Evolutionary conservation across 2,113 vertebrate genomes (phyloP).

Genomic region (Pardalotus punctatus): DNA sequence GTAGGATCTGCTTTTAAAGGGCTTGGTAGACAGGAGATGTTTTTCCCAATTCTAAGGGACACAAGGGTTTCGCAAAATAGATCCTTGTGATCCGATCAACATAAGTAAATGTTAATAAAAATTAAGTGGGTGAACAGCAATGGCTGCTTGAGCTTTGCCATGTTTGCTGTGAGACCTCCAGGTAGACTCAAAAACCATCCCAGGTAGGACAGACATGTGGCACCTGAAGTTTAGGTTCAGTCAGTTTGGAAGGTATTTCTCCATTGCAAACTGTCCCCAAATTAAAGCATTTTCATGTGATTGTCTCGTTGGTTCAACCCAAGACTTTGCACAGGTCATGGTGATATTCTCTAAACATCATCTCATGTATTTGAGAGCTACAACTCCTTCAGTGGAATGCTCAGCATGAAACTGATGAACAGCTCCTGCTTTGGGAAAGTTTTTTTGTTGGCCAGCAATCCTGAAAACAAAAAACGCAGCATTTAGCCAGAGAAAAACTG

Average conservation of each 20-base stretch:
- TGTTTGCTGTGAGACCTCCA: neutral
- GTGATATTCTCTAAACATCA: neutral
- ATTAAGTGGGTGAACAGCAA: neutral
- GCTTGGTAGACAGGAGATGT: neutral
- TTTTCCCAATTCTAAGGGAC: neutral
- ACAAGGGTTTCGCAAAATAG: neutral
- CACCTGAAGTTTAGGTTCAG: neutral
- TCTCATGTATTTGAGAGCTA: neutral
- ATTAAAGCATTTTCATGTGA: neutral
- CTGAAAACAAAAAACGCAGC: neutral
- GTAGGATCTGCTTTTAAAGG: neutral
- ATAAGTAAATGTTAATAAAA: neutral
- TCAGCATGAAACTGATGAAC: neutral
- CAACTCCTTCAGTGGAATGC: accelerated
- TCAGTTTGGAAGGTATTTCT: neutral
- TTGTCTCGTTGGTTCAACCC: neutral
- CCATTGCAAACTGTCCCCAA: neutral
- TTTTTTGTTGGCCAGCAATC: neutral
- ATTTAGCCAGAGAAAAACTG: neutral
- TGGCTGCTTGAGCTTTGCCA: neutral
- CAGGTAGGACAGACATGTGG: accelerated
- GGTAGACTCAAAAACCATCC: neutral
- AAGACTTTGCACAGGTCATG: neutral
- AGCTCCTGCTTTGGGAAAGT: neutral
- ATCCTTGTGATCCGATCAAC: neutral